phyloP scores from a whole-genome alignment of 2,888 invertebrate species.

The Chrysotoxum bicinctum region DNA sequence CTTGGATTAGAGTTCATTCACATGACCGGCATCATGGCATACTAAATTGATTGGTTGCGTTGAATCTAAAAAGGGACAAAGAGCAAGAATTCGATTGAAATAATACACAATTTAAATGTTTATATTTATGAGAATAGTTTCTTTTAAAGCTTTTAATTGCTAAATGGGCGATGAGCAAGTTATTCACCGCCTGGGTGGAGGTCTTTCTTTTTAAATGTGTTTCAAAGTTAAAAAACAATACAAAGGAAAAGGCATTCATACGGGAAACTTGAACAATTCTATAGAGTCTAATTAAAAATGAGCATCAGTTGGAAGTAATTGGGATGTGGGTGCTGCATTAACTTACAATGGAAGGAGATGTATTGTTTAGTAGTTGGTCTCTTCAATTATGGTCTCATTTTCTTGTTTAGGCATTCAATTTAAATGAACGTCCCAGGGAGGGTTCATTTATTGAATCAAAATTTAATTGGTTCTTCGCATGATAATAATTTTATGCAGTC shows the following conservation, averaged over 20 bases:
- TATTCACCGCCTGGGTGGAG: conserved; percentile 3
- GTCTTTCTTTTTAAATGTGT: neutral
- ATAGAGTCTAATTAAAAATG: conserved; percentile 49
- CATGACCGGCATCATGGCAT: conserved; percentile 54
- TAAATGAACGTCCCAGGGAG: conserved; percentile 33
- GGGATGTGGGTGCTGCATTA: conserved; percentile 44
- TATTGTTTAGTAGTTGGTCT: conserved; percentile 27
- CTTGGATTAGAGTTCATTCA: conserved; percentile 62
- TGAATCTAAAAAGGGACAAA: conserved; percentile 39
- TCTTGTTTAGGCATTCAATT: conserved; percentile 38
- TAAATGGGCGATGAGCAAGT: conserved; percentile 16
- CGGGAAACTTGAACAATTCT: neutral
- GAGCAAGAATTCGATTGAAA: conserved; percentile 39
- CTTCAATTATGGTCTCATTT: conserved; percentile 49
- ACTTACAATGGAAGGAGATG: conserved; percentile 3
- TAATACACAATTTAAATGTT: conserved; percentile 13
- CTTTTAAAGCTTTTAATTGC: conserved; percentile 38
- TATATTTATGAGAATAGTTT: conserved; percentile 12
- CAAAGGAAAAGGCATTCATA: conserved; percentile 45
- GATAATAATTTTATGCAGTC: conserved; percentile 15
- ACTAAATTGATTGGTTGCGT: conserved; percentile 9
- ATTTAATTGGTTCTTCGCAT: conserved; percentile 32
- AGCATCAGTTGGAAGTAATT: conserved; percentile 52
- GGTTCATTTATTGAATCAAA: neutral
- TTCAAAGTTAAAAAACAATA: conserved; percentile 30